Evolutionary conservation across 2,888 invertebrate species (phyloP), one percentile per base, ranked within the genome.

Genomic region (Diogma glabrata): DNA sequence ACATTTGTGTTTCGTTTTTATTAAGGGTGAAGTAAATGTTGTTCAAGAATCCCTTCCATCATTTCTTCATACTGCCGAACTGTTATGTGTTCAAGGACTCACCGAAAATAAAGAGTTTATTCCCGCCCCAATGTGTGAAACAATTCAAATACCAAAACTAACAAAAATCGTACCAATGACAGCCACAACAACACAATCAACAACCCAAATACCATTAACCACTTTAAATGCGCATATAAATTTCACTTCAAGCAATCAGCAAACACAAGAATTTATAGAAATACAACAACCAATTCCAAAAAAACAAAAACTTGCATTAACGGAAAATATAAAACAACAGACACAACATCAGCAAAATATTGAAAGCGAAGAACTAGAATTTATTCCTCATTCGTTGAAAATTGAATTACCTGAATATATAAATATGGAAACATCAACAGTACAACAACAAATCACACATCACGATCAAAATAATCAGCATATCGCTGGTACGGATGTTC

Each of bases 11-110:
- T n/a, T n/a, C n/a, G n/a, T n/a, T n/a, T n/a, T n/a, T n/a, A n/a
- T 54, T 5, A 24, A 79, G 66, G 87, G 87, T 52, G 87, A 87
- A 72, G 87, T 87, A 7, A 86, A 84, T 59, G 85, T 87, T 43
- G 79, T 82, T 59, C 86, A 86, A 65, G 85, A 86, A 63, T 83
- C 85, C 56, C 67, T 87, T 59, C 81, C 83, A 57, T 84, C 85
- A 53, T 87, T 87, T 70, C 72, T 87, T 49, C 81, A 82, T 59
- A 85, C 86, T 16, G 86, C 86, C 5, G 86, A 86, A 66, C 69
- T 85, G 55, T 68, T 87, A 60, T 83, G 84, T 59, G 83, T 86
- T 50, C 84, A 85, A 65, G 86, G 86, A 51, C 74, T 87, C 55
- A 84, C 86, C 46, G 80, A 81, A 62, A 76, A 75, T 61, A 58